Base-by-base conservation (phyloP, 1,140 invertebrate species). In the Trinorchestia longiramus region DNA sequence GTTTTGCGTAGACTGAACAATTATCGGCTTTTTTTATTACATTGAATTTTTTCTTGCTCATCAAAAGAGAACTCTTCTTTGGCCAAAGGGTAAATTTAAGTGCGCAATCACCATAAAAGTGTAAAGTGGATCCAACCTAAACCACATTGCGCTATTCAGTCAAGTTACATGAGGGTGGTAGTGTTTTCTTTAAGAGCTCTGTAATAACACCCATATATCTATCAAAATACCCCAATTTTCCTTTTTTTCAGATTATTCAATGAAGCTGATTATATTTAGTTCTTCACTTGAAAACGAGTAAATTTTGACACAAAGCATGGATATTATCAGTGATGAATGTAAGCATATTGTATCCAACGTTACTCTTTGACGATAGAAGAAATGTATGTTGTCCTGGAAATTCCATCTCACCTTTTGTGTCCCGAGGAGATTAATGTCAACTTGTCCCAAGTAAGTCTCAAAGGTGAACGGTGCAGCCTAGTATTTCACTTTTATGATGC, bases 401-500 rank as follows among this genome's bases (percentile, higher is more conserved):
- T 91, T 43, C 43, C 28, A 43, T 91, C 88, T 42, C 88, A 17
- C 43, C 43, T 36, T 43, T 41, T 42, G 88, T 42, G 43, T 11
- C 19, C 43, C 43, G 0, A 91, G 88, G 43, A 91, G 88, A 91
- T 91, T 91, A 91, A 91, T 91, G 88, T 43, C 19, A 41, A 41
- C 88, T 91, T 91, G 41, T 91, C 88, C 15, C 41, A 44, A 42
- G 88, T 19, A 23, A 91, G 88, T 42, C 88, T 91, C 43, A 42
- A 44, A 91, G 88, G 28, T 91, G 41, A 43, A 42, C 88, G 41
- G 3, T 8, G 43, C 41, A 91, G 88, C 41, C 88, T 43, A 91
- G 88, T 91, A 42, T 91, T 91, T 91, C 88, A 91, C 43, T 42
- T 91, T 91, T 91, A 91, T 28, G 88, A 28, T 43, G 41, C 41